These are phyloP conservation scores for Scelioninae gen. 1 DNA, from an alignment of 2,888 invertebrate genomes.

Conservation along the genomic window DNA sequence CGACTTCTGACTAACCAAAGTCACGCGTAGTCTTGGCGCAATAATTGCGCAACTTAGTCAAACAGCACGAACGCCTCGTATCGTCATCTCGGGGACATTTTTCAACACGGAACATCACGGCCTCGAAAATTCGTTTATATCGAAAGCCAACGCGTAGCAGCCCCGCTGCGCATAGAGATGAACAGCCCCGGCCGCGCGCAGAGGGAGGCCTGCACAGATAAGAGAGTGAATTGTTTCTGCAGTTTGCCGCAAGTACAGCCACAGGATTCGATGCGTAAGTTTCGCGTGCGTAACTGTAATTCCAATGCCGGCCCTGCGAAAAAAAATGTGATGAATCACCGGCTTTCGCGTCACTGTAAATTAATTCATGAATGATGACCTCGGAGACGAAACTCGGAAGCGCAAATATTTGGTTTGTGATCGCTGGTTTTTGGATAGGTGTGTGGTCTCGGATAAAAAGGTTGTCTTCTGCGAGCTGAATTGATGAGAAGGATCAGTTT, in stretches of 20 bases:
- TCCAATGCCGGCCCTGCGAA: slow-evolving; percentile 6
- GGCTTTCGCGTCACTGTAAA: slow-evolving; percentile 38
- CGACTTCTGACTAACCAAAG: slow-evolving; percentile 6
- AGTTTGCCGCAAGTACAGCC: slow-evolving; percentile 8
- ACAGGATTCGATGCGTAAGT: slow-evolving; percentile 23
- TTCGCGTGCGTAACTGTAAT: slow-evolving; percentile 36
- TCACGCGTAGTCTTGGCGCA: slow-evolving; percentile 3
- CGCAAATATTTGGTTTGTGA: slow-evolving; percentile 41
- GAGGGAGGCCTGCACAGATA: slow-evolving; percentile 51
- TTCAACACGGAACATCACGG: slow-evolving; percentile 22
- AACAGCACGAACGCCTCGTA: slow-evolving; percentile 47
- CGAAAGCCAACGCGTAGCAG: slow-evolving; percentile 6
- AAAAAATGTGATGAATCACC: slow-evolving; percentile 45
- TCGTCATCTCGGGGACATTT: slow-evolving; percentile 39
- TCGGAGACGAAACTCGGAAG: slow-evolving; percentile 26
- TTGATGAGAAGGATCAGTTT: too few relatives aligned
- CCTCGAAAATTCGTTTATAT: slow-evolving; percentile 41
- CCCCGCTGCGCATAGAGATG: slow-evolving; percentile 55
- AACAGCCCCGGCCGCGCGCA: slow-evolving; percentile 35
- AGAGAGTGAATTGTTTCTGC: slow-evolving; percentile 55
- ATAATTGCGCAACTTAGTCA: slow-evolving; percentile 52
- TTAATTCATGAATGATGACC: slow-evolving; percentile 29
- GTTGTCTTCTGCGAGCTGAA: too few relatives aligned
- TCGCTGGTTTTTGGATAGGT: slow-evolving; percentile 4
- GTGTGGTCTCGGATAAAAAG: slow-evolving; percentile 20